These are phyloP conservation scores for Pissodes strobi DNA, from an alignment of 1,140 invertebrate genomes.

Conservation along the genomic window DNA sequence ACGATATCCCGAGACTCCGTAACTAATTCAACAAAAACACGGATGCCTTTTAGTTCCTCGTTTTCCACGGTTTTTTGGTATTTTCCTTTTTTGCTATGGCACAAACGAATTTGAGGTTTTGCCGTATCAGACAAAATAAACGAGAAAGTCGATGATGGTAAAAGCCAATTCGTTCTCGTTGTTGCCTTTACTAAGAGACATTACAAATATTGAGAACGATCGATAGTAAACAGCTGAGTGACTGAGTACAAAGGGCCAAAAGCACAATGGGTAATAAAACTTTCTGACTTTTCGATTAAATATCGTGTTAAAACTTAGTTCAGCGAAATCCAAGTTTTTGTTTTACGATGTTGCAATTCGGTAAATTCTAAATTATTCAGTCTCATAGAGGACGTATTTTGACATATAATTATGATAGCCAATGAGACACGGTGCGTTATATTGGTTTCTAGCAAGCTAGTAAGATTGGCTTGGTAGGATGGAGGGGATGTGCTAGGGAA, in stretches of 20 bases:
- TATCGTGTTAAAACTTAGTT: no score
- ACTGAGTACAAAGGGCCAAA: slow-evolving; percentile 9
- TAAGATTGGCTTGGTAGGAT: no score
- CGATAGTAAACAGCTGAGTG: slow-evolving; percentile 8
- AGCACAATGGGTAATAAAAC: slow-evolving; percentile 15
- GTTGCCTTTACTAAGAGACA: slow-evolving; percentile 21
- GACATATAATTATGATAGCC: no score
- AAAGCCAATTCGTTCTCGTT: slow-evolving; percentile 22
- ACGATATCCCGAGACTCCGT: no score
- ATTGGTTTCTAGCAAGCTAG: no score
- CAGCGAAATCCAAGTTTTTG: no score
- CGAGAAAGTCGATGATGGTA: slow-evolving; percentile 16
- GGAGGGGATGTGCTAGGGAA: no score
- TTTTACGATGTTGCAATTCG: no score
- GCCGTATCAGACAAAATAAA: slow-evolving; percentile 15
- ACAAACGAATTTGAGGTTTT: slow-evolving; percentile 20
- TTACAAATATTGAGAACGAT: slow-evolving; percentile 25
- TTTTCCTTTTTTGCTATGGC: slow-evolving; percentile 6
- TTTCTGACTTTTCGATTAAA: slow-evolving; percentile 1
- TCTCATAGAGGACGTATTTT: no score
- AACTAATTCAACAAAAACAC: slow-evolving; percentile 7
- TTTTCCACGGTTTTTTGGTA: slow-evolving; percentile 8
- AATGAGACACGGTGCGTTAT: no score
- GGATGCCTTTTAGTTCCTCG: slow-evolving; percentile 9
- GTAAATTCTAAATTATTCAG: no score